phyloP scores from a whole-genome alignment of 2,113 vertebrate genomes.

The Jacana jacana region DNA sequence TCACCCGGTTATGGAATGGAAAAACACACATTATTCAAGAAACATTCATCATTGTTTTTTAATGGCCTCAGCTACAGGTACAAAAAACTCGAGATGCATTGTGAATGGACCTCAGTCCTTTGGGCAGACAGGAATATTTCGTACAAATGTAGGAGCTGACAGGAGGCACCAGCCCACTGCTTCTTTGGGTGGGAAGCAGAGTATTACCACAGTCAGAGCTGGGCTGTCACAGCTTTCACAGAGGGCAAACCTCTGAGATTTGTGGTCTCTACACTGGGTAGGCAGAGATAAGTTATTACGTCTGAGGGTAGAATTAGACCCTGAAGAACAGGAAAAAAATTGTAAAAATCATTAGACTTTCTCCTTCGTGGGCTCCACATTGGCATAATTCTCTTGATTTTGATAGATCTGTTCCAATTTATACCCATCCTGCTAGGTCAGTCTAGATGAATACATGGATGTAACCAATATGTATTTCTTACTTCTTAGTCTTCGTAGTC shows the following conservation, averaged over 20 bases:
- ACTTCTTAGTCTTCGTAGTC: not conserved
- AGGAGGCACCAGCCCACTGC: not conserved
- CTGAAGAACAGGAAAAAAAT: not conserved
- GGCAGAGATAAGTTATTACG: not conserved
- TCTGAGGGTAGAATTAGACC: not conserved
- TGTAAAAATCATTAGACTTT: not conserved
- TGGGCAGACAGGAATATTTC: not conserved
- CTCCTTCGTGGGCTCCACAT: not conserved
- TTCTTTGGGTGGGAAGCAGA: not conserved
- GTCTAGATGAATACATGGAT: not conserved
- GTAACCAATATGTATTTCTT: not conserved
- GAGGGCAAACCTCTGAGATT: not conserved
- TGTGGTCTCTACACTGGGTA: not conserved
- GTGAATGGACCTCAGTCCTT: not conserved
- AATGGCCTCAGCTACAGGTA: not conserved
- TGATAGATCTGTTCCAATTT: not conserved
- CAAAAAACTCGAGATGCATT: not conserved
- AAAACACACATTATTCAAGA: not conserved
- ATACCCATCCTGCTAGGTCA: not conserved
- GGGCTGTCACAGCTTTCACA: not conserved
- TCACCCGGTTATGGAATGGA: not conserved
- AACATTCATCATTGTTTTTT: not conserved
- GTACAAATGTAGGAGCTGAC: not conserved
- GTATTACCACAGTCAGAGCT: not conserved
- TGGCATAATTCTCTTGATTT: not conserved